phyloP scores from a whole-genome alignment of 2,113 vertebrate genomes.

The Nymphicus hollandicus region DNA sequence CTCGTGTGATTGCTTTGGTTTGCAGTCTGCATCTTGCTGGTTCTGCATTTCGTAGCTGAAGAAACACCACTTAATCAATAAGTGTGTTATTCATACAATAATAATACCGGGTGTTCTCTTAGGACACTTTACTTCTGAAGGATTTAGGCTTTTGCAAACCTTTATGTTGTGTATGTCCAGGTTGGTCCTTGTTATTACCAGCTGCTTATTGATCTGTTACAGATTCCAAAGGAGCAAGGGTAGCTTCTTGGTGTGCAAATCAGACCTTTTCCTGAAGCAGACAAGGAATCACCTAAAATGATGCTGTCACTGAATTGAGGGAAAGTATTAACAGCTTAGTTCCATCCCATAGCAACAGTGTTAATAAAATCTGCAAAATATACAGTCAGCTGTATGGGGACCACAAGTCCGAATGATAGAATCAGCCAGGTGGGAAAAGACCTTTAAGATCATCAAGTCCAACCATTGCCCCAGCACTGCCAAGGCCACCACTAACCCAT shows the following conservation, averaged over 20 bases:
- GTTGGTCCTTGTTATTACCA: not conserved
- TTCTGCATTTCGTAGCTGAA: not conserved
- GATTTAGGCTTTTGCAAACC: not conserved
- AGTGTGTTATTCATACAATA: not conserved
- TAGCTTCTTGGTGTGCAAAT: not conserved
- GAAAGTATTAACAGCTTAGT: not conserved
- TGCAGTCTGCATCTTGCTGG: slow-evolving; percentile 11
- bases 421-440: not conserved
- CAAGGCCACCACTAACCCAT: not conserved
- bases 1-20: not conserved
- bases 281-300: not conserved
- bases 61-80: slow-evolving; percentile 22
- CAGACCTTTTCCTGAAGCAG: not conserved
- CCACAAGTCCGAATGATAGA: not conserved
- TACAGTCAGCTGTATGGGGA: not conserved
- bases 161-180: not conserved
- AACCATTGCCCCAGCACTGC: not conserved
- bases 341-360: not conserved
- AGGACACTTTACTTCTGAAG: not conserved
- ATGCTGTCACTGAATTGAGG: not conserved
- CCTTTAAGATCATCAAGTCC: not conserved
- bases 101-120: not conserved
- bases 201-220: not conserved
- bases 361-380: not conserved
- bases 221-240: not conserved